phyloP scores from a whole-genome alignment of 1,140 invertebrate species.

The Conus ventricosus region DNA sequence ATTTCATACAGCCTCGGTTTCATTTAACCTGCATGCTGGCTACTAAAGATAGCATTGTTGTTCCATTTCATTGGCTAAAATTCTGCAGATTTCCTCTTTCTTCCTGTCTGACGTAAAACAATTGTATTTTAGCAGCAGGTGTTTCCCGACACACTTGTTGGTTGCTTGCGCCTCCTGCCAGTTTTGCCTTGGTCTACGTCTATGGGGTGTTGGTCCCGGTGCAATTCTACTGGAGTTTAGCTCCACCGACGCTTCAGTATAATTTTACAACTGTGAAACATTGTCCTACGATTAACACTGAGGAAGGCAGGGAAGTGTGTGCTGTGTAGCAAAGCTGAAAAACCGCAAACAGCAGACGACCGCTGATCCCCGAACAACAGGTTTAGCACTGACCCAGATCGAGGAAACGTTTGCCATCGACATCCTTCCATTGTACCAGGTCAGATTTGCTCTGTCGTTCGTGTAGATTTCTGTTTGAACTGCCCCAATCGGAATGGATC shows the following conservation, averaged over 20 bases:
- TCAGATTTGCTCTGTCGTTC: background rate
- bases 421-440: background rate
- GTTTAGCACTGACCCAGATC: constrained; percentile 1
- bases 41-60: background rate
- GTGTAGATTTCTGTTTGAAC: background rate
- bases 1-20: background rate
- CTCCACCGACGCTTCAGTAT: background rate
- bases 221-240: background rate
- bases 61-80: background rate
- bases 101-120: background rate
- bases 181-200: background rate
- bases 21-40: background rate
- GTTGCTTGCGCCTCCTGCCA: constrained; percentile 5
- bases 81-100: background rate
- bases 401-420: background rate
- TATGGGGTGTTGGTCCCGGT: background rate
- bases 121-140: background rate
- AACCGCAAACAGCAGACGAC: background rate
- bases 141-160: constrained; percentile 10
- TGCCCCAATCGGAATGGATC: background rate
- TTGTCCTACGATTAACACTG: background rate
- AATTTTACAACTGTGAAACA: background rate
- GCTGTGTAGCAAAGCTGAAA: background rate
- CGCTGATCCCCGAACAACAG: background rate
- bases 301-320: background rate